Evolutionary conservation across 2,888 invertebrate genomes (phyloP).

Genomic region (Xylota segnis): DNA sequence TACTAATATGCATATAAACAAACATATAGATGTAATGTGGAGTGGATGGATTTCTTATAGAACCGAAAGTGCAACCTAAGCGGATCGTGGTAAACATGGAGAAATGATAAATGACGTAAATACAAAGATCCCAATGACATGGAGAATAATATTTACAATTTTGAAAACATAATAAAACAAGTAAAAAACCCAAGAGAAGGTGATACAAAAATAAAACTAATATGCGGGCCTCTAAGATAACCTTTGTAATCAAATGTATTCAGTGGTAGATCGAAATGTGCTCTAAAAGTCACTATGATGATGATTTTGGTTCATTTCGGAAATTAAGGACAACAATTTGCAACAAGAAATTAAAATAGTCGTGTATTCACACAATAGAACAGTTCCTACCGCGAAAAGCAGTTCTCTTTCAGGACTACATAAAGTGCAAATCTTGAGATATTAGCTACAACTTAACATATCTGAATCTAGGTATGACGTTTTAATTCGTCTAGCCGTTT

Average conservation of each 20-base stretch:
- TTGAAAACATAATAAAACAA: conserved; percentile 16
- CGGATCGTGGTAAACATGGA: conserved; percentile 40
- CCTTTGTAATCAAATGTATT: conserved; percentile 33
- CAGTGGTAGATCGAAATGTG: conserved; percentile 3
- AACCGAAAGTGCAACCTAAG: conserved; percentile 70
- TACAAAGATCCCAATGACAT: conserved; percentile 31
- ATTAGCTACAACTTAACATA: too few species aligned
- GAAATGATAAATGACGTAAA: conserved; percentile 61
- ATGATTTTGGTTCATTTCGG: too few species aligned
- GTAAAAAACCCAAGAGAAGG: not conserved
- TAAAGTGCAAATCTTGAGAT: too few species aligned
- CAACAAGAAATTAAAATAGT: too few species aligned
- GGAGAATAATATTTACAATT: conserved; percentile 34
- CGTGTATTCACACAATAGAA: too few species aligned
- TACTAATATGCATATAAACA: conserved; percentile 34
- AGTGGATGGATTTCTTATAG: conserved; percentile 46
- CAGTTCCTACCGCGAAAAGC: too few species aligned
- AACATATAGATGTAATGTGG: conserved; percentile 31
- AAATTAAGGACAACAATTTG: too few species aligned
- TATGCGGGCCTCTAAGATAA: not conserved
- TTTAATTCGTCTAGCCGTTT: too few species aligned
- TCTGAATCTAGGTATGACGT: too few species aligned
- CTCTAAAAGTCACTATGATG: too few species aligned
- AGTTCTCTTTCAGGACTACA: too few species aligned
- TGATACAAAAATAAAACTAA: conserved; percentile 3